phyloP scores from a whole-genome alignment of 2,113 vertebrate species.

The Macrotis lagotis region DNA sequence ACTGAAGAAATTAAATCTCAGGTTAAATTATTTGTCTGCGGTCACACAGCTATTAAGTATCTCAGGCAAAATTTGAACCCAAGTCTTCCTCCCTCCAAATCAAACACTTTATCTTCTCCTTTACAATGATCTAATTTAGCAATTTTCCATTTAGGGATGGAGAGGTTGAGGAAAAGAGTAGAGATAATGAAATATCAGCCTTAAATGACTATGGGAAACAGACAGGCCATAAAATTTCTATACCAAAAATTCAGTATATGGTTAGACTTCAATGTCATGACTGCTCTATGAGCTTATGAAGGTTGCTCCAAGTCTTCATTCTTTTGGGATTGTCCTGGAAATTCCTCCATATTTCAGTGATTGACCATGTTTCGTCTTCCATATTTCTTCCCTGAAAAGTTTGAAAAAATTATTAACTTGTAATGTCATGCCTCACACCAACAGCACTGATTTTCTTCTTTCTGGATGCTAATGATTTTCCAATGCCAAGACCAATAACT shows the following conservation, averaged over 20 bases:
- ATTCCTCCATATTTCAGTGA: background rate
- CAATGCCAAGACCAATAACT: background rate
- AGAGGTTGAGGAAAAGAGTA: background rate
- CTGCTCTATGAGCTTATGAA: background rate
- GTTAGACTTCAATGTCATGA: background rate
- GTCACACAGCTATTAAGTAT: background rate
- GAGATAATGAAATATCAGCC: background rate
- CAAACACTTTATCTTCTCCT: background rate
- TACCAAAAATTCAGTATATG: background rate
- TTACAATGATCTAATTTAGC: background rate
- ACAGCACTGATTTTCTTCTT: background rate
- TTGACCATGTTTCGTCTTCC: background rate
- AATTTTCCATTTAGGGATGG: background rate
- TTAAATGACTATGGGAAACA: background rate
- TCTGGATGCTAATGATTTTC: background rate
- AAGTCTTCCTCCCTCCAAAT: background rate
- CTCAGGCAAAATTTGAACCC: background rate
- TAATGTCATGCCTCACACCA: background rate
- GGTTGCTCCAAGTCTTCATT: background rate
- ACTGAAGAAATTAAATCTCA: background rate
- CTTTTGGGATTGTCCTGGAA: accelerated
- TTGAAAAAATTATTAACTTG: background rate
- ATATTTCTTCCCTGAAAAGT: background rate
- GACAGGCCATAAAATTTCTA: accelerated
- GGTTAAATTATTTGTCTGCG: background rate